phyloP scores from a whole-genome alignment of 1,140 invertebrate genomes.

The Macrotrachela quadricornifera region DNA sequence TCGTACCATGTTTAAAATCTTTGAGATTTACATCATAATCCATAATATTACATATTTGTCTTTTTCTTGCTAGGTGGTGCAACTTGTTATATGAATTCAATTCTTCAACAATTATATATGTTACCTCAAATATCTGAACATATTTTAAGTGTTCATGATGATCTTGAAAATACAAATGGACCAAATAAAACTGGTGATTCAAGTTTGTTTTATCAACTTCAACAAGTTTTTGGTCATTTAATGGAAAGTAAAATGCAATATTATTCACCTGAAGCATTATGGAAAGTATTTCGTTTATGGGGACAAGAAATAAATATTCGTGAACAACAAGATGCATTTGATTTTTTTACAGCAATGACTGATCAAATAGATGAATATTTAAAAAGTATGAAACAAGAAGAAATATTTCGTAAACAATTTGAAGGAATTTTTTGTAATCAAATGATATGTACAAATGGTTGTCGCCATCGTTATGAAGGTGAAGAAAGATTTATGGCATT shows the following conservation, averaged over 20 bases:
- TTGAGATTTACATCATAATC: too few relatives aligned
- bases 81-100: slow-evolving; percentile 98
- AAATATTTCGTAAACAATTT: slow-evolving; percentile 46
- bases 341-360: slow-evolving; percentile 96
- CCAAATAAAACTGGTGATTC: slow-evolving; percentile 56
- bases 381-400: slow-evolving; percentile 34
- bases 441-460: slow-evolving; percentile 84
- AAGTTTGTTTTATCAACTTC: slow-evolving; percentile 80
- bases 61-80: slow-evolving; percentile 59
- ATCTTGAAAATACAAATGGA: slow-evolving; percentile 7
- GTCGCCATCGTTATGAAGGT: slow-evolving; percentile 70
- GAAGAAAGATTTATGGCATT: slow-evolving; percentile 95
- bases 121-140: slow-evolving; percentile 23
- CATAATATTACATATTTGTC: too few relatives aligned
- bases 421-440: slow-evolving; percentile 93
- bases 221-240: slow-evolving; percentile 88
- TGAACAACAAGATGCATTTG: slow-evolving; percentile 93
- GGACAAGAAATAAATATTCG: slow-evolving; percentile 70
- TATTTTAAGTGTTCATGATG: slow-evolving; percentile 16
- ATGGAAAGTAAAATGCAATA: slow-evolving; percentile 89
- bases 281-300: slow-evolving; percentile 78
- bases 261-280: slow-evolving; percentile 80
- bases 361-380: slow-evolving; percentile 87
- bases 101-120: slow-evolving; percentile 57
- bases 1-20: too few relatives aligned